Conservation (phyloP, 2,797 vertebrate species). For the Sarcoramphus papa region DNA sequence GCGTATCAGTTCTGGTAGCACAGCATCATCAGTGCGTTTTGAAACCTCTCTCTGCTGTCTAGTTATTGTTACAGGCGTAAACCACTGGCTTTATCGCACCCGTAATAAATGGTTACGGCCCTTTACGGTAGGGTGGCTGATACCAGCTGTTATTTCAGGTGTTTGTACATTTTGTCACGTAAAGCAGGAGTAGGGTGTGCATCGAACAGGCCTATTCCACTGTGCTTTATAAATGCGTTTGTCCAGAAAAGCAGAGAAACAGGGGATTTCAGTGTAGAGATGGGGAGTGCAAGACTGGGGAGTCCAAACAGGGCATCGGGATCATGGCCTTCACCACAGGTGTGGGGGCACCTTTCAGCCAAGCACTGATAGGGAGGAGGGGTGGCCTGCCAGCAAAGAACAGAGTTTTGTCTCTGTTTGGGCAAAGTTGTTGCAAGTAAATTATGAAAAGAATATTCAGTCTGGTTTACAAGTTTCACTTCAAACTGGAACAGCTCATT, state of each 20-base stretch:
- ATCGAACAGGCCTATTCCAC: accelerated
- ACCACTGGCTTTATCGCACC: accelerated
- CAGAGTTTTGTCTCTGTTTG: neutral
- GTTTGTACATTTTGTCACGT: accelerated
- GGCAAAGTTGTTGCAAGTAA: neutral
- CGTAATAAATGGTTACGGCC: accelerated
- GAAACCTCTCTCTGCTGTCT: accelerated
- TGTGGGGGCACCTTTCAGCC: neutral
- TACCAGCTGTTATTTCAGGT: accelerated
- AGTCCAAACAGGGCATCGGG: accelerated
- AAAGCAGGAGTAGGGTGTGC: accelerated
- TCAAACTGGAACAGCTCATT: neutral
- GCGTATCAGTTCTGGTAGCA: accelerated
- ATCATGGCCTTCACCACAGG: accelerated
- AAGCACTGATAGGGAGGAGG: accelerated
- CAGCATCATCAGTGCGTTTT: accelerated
- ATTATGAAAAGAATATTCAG: accelerated
- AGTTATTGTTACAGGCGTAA: accelerated
- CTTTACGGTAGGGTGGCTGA: neutral
- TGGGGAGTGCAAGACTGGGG: no score
- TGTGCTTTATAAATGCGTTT: accelerated
- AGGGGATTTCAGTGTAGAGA: neutral
- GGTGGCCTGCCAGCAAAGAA: neutral
- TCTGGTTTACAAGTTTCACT: neutral
- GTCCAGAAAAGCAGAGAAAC: neutral